A percentile compares a stretch with the other conserved stretches of the same genome.
Evolutionary conservation across 2,797 vertebrate species (phyloP).

Genomic region (Poecilia wingei): DNA sequence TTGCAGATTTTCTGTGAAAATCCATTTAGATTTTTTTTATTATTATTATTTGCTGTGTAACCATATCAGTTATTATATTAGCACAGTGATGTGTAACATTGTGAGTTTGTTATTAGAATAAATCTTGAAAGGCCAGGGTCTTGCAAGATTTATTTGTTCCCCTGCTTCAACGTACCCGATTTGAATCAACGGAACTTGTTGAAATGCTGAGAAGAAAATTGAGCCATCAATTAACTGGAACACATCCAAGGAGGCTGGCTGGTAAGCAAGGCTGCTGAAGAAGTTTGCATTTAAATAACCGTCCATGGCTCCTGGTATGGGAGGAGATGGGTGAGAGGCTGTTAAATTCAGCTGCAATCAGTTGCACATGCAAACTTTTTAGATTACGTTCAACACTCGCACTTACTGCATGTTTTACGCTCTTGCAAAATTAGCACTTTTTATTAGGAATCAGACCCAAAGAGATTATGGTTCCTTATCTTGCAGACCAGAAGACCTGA

Average conservation of each 20-base stretch:
- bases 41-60: not conserved
- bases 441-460: not conserved
- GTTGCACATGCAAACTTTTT: too few species aligned
- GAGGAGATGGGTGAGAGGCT: too few species aligned
- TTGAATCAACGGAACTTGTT: not conserved
- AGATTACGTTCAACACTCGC: too few species aligned
- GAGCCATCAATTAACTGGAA: not conserved
- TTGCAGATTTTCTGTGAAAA: not conserved
- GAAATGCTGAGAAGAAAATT: not conserved
- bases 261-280: not conserved
- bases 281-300: not conserved
- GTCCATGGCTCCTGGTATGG: not conserved
- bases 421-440: too few species aligned
- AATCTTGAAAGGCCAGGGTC: too few species aligned
- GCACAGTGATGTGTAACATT: not conserved
- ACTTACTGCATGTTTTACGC: too few species aligned
- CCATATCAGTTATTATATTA: not conserved
- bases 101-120: not conserved
- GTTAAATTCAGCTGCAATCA: too few species aligned
- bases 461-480: not conserved
- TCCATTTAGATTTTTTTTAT: not conserved
- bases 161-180: not conserved
- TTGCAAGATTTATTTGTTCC: not conserved
- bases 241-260: not conserved
- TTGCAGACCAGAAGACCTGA: not conserved